Evolutionary conservation across 2,113 vertebrate species (phyloP).

Genomic region (Peromyscus leucopus): DNA sequence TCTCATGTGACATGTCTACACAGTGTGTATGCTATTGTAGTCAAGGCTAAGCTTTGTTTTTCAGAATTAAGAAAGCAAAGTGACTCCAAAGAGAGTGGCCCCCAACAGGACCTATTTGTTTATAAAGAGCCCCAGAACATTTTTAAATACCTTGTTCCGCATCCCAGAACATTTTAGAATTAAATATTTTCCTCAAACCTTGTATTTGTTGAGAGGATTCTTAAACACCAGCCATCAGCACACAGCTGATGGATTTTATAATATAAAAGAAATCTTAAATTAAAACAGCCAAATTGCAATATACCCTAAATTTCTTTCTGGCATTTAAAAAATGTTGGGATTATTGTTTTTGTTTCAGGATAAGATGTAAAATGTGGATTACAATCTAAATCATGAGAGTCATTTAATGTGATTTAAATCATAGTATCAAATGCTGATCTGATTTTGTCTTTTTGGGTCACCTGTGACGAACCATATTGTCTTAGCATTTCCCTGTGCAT

Average conservation of each 20-base stretch:
- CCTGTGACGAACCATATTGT: conserved; percentile 38
- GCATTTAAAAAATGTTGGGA: conserved; percentile 62
- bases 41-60: conserved; percentile 35
- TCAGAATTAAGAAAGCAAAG: conserved; percentile 25
- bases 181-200: conserved; percentile 89
- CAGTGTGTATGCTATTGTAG: background rate
- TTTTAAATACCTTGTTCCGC: conserved; percentile 58
- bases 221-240: conserved; percentile 80
- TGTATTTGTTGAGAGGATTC: conserved; percentile 81
- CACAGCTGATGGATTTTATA: conserved; percentile 86
- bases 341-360: conserved; percentile 73
- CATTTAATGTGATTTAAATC: conserved; percentile 59
- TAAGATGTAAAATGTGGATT: conserved; percentile 47
- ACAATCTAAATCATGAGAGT: conserved; percentile 52
- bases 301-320: conserved; percentile 5
- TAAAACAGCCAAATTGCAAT: conserved; percentile 80
- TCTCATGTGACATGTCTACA: background rate
- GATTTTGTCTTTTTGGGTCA: conserved; percentile 58
- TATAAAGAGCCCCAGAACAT: conserved; percentile 75
- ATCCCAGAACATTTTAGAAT: conserved; percentile 71
- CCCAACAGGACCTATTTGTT: conserved; percentile 56
- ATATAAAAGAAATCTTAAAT: conserved; percentile 82
- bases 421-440: background rate
- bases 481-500: conserved; percentile 55
- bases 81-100: conserved; percentile 57